Base-by-base conservation (phyloP, 2,888 invertebrate species). In the Mythimna ferrago region DNA sequence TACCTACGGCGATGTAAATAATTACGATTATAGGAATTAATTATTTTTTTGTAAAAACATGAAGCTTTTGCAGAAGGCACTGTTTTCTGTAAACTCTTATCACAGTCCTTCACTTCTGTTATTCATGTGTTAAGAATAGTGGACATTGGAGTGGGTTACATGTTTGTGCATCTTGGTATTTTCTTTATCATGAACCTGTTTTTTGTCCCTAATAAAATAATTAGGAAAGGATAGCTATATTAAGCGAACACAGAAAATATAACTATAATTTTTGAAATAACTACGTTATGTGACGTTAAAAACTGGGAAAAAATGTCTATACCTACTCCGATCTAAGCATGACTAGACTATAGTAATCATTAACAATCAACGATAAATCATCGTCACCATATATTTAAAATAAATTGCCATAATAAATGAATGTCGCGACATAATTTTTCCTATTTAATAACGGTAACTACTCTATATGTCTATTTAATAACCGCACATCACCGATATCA, bases 401-500 rank as follows among this genome's bases (percentile, higher is more conserved):
- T 56, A 44, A 65, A 54, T 51, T 32, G 63, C 54, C 63, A 57
- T 68, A 62, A 51, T 67, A 64, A 44, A 71, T 71, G 7, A 53
- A 56, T 38, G 62, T 58, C 62, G 56, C 54, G 26, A 53, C 62
- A 61, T 41, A 0, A 60, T 67, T 67, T 74, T 63, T 74, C 44
- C 38, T 53, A 66, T 66, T 41, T 72, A 64, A 60, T 67, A 64
- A 60, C 41, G 48, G 51, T 64, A 64, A 78, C 72, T 54, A 32
- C 41, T 58, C 35, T 62, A 32, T 51, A 54, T 57, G 35, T 54
- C 35, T 65, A 53, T 77, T 41, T 63, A 64, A 72, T 72, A 78
- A 73, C 73, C 63, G 10, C 66, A 73, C 66, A 58, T 53, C 21
- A 44, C 60, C 11, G 73, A 67, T 78, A 78, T 38, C 19, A 64